A percentile compares a stretch with the other conserved stretches of the same genome.
These are phyloP conservation scores for Catocala sponsa DNA, from an alignment of 2,888 invertebrate genomes.

Conservation along the genomic window DNA sequence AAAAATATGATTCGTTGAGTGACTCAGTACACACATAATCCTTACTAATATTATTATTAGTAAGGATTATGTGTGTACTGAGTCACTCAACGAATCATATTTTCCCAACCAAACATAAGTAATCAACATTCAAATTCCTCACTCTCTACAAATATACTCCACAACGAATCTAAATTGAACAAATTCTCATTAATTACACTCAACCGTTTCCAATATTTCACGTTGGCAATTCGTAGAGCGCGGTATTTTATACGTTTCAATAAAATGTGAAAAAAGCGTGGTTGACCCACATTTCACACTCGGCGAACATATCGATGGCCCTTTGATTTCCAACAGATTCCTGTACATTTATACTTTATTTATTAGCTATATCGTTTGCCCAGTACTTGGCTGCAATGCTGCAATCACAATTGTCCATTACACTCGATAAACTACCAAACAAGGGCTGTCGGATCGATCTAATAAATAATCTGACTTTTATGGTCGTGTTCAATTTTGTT, in stretches of 20 bases:
- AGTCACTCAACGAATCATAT: no score
- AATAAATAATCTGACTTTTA: no score
- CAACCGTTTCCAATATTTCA: conserved; percentile 14
- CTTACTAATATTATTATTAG: no score
- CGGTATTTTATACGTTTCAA: conserved; percentile 7
- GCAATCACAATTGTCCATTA: no score
- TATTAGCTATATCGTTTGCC: conserved; percentile 10
- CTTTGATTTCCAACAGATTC: conserved; percentile 11
- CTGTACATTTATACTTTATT: conserved; percentile 19
- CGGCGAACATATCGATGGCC: conserved; percentile 7
- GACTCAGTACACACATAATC: no score
- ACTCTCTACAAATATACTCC: neutral
- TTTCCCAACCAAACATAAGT: no score
- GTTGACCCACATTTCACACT: conserved; percentile 2
- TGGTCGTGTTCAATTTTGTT: no score
- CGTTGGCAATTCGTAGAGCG: neutral
- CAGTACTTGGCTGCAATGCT: neutral
- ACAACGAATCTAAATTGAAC: neutral
- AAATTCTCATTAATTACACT: conserved; percentile 5
- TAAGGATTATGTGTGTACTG: no score
- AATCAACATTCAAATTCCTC: no score
- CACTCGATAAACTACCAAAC: no score
- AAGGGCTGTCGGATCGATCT: no score
- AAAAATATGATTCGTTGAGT: no score
- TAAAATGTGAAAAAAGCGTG: conserved; percentile 7